A percentile compares a stretch with the other conserved stretches of the same genome.
phyloP scores from a whole-genome alignment of 2,888 invertebrate species.

The Theretra japonica region DNA sequence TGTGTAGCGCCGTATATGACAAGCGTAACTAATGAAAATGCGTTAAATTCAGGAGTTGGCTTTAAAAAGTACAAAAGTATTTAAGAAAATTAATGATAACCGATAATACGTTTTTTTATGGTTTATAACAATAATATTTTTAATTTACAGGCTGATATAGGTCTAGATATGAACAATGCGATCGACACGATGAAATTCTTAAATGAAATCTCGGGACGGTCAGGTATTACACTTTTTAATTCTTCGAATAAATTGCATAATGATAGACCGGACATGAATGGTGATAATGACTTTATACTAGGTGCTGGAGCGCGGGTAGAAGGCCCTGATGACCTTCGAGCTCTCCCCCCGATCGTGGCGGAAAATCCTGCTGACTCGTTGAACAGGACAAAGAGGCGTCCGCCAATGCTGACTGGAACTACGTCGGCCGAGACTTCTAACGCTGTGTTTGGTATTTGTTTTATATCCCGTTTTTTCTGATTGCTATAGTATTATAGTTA shows the following conservation, averaged over 20 bases:
- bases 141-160: conserved; percentile 82
- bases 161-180: conserved; percentile 81
- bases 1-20: too few species aligned
- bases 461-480: not conserved
- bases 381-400: conserved; percentile 78
- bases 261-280: not conserved
- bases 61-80: too few species aligned
- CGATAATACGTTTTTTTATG: too few species aligned
- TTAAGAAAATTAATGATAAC: too few species aligned
- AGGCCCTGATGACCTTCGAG: conserved; percentile 86
- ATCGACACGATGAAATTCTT: conserved; percentile 85
- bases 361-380: conserved; percentile 86
- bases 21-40: too few species aligned
- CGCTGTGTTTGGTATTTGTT: conserved; percentile 81
- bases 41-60: too few species aligned
- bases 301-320: conserved; percentile 89
- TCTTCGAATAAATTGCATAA: not conserved
- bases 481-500: not conserved
- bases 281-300: not conserved
- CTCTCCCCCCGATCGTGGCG: conserved; percentile 87
- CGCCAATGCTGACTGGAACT: conserved; percentile 90
- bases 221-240: conserved; percentile 56
- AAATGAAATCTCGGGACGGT: conserved; percentile 85
- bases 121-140: too few species aligned
- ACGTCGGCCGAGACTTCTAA: conserved; percentile 89